Base-by-base conservation (phyloP, 2,113 vertebrate genomes). In the Urocitellus parryii region DNA sequence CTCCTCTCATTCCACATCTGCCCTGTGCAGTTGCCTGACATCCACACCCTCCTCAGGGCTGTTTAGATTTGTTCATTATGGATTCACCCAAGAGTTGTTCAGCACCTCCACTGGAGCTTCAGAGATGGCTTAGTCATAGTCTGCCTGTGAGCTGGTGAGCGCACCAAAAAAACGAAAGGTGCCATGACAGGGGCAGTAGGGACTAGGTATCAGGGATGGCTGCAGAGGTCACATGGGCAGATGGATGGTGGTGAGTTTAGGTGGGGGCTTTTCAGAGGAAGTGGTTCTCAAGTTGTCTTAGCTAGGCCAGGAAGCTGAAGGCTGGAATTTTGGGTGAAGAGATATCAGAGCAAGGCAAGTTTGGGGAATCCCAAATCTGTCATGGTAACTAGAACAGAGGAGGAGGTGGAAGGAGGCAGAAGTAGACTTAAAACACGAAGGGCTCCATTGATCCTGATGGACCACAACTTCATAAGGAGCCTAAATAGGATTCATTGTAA, bases 101-200 rank as follows among this genome's bases (percentile, higher is more conserved):
- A 67, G 45, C 1, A 2, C 42, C 73, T 77, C 63, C 74, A 18
- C 11, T 29, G 24, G 93, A 39, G 68, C 77, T 51, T 34, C n/a
- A 3, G 77, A 92, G 34, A 45, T 25, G 72, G 65, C 8, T 67
- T 51, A 73, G 73, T 67, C 78, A 9, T n/a, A 34, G 1, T n/a
- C 65, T 83, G 8, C 8, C 51, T 39, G 68, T 68, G 80, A 79
- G 63, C 48, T 73, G 25, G 70, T 16, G 74, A 88, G 45, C 39
- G 45, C 25, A 6, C 45, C 77, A 20, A 48, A 12, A 45, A 37
- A 8, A 7, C 0, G 58, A 37, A n/a, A n/a, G 4, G 76, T 45
- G 24, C 29, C 6, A 1, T 45, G 53, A 78, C 20, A 0, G 0
- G 0, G 1, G 2, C 22, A 4, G 0, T 67, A 20, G 76, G 17